Percentiles rank a stretch among this genome's conserved stretches.
Conservation (phyloP, 2,797 vertebrate genomes). For the Lutjanus campechanus region DNA sequence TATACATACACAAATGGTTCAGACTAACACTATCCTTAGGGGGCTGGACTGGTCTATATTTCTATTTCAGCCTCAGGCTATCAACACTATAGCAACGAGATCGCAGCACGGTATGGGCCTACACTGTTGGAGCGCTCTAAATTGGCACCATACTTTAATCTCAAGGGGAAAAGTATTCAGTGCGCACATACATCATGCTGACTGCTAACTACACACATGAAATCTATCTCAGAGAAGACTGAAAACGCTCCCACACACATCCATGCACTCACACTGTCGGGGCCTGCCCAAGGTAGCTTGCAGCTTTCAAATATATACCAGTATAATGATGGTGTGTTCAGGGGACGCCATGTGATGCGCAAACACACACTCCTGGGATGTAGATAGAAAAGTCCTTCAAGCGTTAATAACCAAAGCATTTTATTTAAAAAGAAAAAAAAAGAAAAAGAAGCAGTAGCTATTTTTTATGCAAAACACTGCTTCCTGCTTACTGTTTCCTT, state of each 20-base stretch:
- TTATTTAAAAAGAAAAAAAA: background rate
- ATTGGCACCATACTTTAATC: slow-evolving; percentile 47
- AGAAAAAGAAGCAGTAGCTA: slow-evolving; percentile 40
- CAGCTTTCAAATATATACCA: slow-evolving; percentile 41
- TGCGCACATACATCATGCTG: slow-evolving; percentile 60
- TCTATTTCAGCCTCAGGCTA: slow-evolving; percentile 34
- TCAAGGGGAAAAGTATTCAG: slow-evolving; percentile 31
- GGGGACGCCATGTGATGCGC: slow-evolving; percentile 22
- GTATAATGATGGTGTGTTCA: slow-evolving; percentile 45
- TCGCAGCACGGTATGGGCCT: background rate
- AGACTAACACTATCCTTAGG: slow-evolving; percentile 11
- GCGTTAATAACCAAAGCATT: slow-evolving; percentile 65
- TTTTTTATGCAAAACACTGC: slow-evolving; percentile 74
- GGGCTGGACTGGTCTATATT: slow-evolving; percentile 7
- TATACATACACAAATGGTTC: slow-evolving; percentile 2
- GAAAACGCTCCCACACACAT: slow-evolving; percentile 27
- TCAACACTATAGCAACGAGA: background rate
- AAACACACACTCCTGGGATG: slow-evolving; percentile 36
- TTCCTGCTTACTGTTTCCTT: slow-evolving; percentile 45
- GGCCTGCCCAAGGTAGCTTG: slow-evolving; percentile 49
- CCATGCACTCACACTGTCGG: slow-evolving; percentile 16
- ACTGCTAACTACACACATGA: slow-evolving; percentile 43
- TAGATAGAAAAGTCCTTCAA: slow-evolving; percentile 48
- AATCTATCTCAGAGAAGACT: slow-evolving; percentile 37
- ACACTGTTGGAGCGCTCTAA: slow-evolving; percentile 31